These are phyloP conservation scores for Heliconius sara DNA, from an alignment of 2,888 invertebrate species.

Conservation along the genomic window DNA sequence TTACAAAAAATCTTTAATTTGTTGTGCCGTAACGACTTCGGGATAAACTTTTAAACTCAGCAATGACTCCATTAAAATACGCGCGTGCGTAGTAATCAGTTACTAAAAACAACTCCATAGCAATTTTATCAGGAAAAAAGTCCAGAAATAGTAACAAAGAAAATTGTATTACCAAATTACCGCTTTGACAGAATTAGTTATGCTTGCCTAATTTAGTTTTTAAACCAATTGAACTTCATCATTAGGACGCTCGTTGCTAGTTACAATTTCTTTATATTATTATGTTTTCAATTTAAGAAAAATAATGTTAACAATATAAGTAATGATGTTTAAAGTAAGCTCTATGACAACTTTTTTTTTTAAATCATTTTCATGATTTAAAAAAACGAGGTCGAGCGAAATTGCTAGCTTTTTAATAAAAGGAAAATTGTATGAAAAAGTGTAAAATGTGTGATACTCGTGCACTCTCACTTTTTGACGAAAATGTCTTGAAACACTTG, in stretches of 20 bases:
- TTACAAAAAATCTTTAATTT: background rate
- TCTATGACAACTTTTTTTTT: background rate
- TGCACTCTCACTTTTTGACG: conserved; percentile 53
- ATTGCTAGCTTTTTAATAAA: conserved; percentile 31
- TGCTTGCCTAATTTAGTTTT: background rate
- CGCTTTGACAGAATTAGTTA: background rate
- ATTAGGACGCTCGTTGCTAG: background rate
- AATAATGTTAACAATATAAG: background rate
- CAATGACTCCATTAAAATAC: background rate
- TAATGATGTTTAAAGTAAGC: background rate
- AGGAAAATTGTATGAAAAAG: conserved; percentile 29
- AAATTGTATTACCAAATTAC: background rate
- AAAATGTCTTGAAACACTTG: conserved; percentile 46
- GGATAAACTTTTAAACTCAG: background rate
- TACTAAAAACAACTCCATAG: conserved; percentile 9
- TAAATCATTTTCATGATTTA: too few species aligned
- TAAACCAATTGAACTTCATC: background rate
- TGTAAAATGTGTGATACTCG: conserved; percentile 20
- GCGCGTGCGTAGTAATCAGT: conserved; percentile 20
- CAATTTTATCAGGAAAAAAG: background rate
- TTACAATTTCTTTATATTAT: background rate
- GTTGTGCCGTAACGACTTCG: background rate
- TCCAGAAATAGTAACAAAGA: background rate
- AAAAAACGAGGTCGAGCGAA: conserved; percentile 13
- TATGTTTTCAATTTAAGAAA: background rate